A percentile compares a stretch with the other conserved stretches of the same genome.
phyloP scores from a whole-genome alignment of 2,888 invertebrate genomes.

The Epinotia brunnichana region DNA sequence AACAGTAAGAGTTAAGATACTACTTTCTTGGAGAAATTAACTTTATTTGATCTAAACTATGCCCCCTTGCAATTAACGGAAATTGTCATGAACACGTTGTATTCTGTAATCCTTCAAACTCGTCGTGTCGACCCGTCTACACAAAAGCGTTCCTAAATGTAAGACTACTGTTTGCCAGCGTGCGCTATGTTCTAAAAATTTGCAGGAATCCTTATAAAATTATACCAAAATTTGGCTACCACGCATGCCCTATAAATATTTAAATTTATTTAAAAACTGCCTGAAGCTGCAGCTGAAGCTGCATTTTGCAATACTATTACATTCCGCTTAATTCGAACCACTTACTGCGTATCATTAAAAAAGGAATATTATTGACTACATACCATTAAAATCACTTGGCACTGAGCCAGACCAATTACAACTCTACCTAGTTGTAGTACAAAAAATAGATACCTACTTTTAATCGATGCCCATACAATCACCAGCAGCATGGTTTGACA shows the following conservation, averaged over 20 bases:
- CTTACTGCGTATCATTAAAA: neutral
- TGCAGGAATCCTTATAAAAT: constrained; percentile 62
- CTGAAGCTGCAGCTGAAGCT: constrained; percentile 23
- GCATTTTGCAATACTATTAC: constrained; percentile 25
- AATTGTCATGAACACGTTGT: no score
- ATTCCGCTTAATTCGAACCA: constrained; percentile 25
- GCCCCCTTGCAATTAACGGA: no score
- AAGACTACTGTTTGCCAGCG: constrained; percentile 46
- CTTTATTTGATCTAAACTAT: no score
- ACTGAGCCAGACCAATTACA: neutral
- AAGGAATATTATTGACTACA: neutral
- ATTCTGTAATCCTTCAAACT: no score
- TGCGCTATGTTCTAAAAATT: constrained; percentile 60
- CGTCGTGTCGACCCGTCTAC: no score
- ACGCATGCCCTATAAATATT: constrained; percentile 70
- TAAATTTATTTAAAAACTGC: constrained; percentile 46
- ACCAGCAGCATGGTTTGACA: no score
- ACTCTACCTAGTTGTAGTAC: no score
- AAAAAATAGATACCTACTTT: neutral
- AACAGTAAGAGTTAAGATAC: no score
- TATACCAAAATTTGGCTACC: constrained; percentile 71
- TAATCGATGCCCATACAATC: no score
- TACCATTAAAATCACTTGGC: no score
- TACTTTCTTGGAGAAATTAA: no score
- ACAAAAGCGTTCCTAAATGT: constrained; percentile 7